These are phyloP conservation scores for Buceros bicornis DNA, from an alignment of 2,797 vertebrate species.

Conservation along the genomic window DNA sequence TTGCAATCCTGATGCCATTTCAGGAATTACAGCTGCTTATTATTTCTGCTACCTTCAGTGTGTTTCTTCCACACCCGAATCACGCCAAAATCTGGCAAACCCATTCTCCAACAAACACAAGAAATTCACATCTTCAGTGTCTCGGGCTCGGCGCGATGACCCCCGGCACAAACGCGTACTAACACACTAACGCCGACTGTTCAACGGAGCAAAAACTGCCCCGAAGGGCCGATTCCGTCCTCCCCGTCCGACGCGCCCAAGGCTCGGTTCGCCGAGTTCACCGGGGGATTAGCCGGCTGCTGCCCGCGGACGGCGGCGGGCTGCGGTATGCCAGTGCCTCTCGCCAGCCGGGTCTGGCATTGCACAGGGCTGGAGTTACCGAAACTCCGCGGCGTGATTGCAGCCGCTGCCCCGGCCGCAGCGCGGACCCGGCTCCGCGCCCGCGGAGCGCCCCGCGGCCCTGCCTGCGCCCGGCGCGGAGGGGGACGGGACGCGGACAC, in stretches of 20 bases:
- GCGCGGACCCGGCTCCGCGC: neutral
- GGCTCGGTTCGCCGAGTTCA: neutral
- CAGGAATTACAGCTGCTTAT: neutral
- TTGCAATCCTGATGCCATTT: neutral
- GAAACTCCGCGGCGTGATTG: neutral
- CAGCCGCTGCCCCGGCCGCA: neutral
- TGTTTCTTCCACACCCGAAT: neutral
- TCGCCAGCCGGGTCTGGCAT: neutral
- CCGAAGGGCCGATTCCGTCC: fast-evolving
- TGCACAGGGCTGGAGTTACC: neutral
- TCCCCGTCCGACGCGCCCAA: fast-evolving
- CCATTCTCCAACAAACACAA: fast-evolving
- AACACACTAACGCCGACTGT: fast-evolving
- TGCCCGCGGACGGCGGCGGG: neutral
- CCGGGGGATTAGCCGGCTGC: neutral
- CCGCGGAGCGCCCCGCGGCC: neutral
- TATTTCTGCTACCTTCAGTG: neutral
- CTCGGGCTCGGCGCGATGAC: fast-evolving
- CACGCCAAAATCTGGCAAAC: neutral
- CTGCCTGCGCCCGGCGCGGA: neutral
- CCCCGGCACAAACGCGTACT: fast-evolving
- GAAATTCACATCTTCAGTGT: fast-evolving
- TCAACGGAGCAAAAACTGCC: fast-evolving
- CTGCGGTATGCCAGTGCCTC: fast-evolving
- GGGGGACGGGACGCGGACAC: too few species aligned